Evolutionary conservation across 2,113 vertebrate species (phyloP).

Genomic region (Castor canadensis): DNA sequence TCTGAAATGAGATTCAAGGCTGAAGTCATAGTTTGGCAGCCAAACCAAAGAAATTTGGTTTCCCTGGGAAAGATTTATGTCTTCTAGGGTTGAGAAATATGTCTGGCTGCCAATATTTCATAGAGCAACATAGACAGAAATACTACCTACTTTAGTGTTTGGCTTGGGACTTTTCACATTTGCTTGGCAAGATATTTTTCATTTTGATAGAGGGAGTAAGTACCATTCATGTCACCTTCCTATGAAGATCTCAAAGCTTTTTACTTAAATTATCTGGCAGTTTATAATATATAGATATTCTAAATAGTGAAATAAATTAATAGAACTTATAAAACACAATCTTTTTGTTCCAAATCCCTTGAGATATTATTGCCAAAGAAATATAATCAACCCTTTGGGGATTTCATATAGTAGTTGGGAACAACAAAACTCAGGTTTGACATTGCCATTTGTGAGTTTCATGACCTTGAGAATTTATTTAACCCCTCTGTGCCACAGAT

Average conservation of each 20-base stretch:
- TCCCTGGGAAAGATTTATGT: constrained; percentile 72
- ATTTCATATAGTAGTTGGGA: not conserved
- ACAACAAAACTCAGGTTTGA: not conserved
- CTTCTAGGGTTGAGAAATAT: constrained; percentile 62
- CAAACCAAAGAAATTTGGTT: constrained; percentile 70
- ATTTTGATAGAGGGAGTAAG: constrained; percentile 48
- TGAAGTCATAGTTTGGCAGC: constrained; percentile 72
- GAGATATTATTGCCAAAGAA: constrained; percentile 39
- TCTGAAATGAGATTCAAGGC: constrained; percentile 66
- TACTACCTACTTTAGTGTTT: constrained; percentile 60
- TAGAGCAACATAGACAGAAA: constrained; percentile 61
- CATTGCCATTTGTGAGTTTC: not conserved
- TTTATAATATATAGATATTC: not conserved
- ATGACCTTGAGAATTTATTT: constrained; percentile 22
- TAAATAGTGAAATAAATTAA: constrained; percentile 47
- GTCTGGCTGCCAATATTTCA: constrained; percentile 61
- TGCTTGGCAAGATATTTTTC: constrained; percentile 55
- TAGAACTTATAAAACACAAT: not conserved
- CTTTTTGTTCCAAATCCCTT: constrained; percentile 44
- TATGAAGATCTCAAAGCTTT: constrained; percentile 27
- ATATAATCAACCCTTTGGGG: not conserved
- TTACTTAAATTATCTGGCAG: constrained; percentile 5
- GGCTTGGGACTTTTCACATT: constrained; percentile 68
- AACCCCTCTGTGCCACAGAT: not conserved
- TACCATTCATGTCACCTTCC: not conserved